Base-by-base conservation (phyloP, 1,140 invertebrate species). In the Euwallacea similis region DNA sequence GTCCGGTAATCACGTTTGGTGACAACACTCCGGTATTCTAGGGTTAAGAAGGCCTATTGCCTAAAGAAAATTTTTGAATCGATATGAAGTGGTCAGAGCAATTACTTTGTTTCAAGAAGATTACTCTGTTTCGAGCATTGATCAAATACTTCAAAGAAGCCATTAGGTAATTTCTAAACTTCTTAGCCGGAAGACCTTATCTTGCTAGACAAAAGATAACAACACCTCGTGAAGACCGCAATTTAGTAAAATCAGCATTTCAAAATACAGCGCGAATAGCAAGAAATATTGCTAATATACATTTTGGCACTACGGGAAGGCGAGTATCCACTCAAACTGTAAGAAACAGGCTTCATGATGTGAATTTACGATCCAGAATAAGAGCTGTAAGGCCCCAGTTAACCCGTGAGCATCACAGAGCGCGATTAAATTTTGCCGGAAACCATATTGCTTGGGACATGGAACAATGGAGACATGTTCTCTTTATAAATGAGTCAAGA, bases 201-300 rank as follows among this genome's bases (percentile, higher is more conserved):
- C 8, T 21, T 41, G 10, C 21, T 11, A 43, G 58, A 60, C 4
- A 60, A 60, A 60, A 3, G 58, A 42, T 60, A 33, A 33, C 1
- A 33, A 33, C 1, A 33, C 21, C 21, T 33, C 21, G 21, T 33
- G 21, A 33, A 33, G 4, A 33, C 21, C 21, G 21, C 21, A 33
- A 4, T 33, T 33, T 33, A 4, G 21, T n/a, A 33, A 33, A 4
- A 33, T 4, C 58, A 9, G 3, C 58, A 42, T 6, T 11, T 2
- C 58, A 60, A 60, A 60, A 60, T 60, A 41, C 58, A 60, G n/a
- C n/a, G n/a, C n/a, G n/a, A n/a, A n/a, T n/a, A n/a, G 58, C 58
- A 43, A 41, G 58, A 43, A 60, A 42, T 21, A 41, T 42, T 43
- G 58, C 3, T 60, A 7, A 42, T 60, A 60, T 60, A 43, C 2